Evolutionary conservation across 2,113 vertebrate species (phyloP).

Genomic region (Pelecanoides urinatrix): DNA sequence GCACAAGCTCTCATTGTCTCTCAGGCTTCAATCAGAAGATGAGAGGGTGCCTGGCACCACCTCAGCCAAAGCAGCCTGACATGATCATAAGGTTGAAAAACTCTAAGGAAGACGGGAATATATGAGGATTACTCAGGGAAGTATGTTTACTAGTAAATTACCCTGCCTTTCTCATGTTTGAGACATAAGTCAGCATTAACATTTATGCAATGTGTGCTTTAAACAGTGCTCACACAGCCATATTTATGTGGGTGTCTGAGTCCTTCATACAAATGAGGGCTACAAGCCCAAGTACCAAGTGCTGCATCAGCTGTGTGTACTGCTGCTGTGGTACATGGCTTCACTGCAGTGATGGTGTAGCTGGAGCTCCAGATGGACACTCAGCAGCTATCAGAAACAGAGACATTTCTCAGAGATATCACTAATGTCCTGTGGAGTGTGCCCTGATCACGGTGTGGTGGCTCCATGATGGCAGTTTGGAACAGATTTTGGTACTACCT

Average conservation of each 20-base stretch:
- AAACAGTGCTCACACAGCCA: neutral
- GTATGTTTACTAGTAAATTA: neutral
- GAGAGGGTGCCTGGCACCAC: neutral
- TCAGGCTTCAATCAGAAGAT: neutral
- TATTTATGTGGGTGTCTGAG: neutral
- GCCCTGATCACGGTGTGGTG: fast-evolving
- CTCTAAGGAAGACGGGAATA: neutral
- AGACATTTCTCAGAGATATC: neutral
- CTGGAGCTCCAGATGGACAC: neutral
- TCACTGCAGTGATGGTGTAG: neutral
- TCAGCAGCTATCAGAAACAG: neutral
- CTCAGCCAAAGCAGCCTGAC: neutral
- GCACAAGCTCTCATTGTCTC: neutral
- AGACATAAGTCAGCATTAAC: neutral
- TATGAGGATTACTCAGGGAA: neutral
- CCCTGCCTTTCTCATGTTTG: neutral
- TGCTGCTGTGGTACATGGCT: fast-evolving
- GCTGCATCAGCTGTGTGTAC: fast-evolving
- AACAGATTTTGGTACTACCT: neutral
- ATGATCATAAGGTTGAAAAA: neutral
- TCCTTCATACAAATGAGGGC: fast-evolving
- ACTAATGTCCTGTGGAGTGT: neutral
- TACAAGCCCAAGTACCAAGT: neutral
- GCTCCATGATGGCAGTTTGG: neutral
- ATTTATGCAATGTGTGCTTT: neutral